These are phyloP conservation scores for Aleiodes testaceus DNA, from an alignment of 2,888 invertebrate genomes.

Conservation along the genomic window DNA sequence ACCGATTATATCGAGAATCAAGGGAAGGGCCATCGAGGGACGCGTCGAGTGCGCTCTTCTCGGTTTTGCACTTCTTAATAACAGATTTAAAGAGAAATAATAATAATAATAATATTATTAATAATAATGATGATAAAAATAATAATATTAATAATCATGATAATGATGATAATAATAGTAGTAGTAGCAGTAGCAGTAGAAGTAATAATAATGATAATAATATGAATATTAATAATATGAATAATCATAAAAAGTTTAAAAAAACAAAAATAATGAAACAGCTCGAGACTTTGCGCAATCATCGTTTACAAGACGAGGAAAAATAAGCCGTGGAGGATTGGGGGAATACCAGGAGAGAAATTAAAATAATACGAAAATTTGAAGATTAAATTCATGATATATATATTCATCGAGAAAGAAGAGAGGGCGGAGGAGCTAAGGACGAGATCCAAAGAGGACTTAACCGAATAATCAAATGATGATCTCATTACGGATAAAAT, in stretches of 20 bases:
- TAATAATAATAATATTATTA: background rate
- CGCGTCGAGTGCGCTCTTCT: slow-evolving; percentile 32
- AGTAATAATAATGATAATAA: slow-evolving; percentile 3
- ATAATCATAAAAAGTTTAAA: slow-evolving; percentile 8
- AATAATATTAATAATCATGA: background rate
- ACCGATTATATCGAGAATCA: slow-evolving; percentile 39
- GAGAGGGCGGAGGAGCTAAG: slow-evolving; percentile 58
- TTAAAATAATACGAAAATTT: slow-evolving; percentile 16
- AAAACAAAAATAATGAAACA: background rate
- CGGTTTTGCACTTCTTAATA: slow-evolving; percentile 33
- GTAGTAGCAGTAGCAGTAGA: background rate
- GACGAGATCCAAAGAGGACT: slow-evolving; percentile 73
- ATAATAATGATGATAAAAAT: slow-evolving; percentile 9
- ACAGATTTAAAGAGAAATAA: slow-evolving; percentile 26
- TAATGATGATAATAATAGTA: background rate
- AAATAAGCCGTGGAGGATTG: slow-evolving; percentile 1
- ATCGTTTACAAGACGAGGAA: slow-evolving; percentile 26
- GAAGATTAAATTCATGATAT: slow-evolving; percentile 14
- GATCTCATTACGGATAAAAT: slow-evolving; percentile 73
- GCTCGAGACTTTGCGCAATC: slow-evolving; percentile 27
- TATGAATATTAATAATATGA: background rate
- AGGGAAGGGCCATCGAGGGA: slow-evolving; percentile 20
- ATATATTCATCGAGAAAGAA: slow-evolving; percentile 7
- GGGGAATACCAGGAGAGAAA: slow-evolving; percentile 37
- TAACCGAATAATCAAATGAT: slow-evolving; percentile 73